These are phyloP conservation scores for Neogale vison DNA, from an alignment of 2,113 vertebrate genomes.

Conservation along the genomic window DNA sequence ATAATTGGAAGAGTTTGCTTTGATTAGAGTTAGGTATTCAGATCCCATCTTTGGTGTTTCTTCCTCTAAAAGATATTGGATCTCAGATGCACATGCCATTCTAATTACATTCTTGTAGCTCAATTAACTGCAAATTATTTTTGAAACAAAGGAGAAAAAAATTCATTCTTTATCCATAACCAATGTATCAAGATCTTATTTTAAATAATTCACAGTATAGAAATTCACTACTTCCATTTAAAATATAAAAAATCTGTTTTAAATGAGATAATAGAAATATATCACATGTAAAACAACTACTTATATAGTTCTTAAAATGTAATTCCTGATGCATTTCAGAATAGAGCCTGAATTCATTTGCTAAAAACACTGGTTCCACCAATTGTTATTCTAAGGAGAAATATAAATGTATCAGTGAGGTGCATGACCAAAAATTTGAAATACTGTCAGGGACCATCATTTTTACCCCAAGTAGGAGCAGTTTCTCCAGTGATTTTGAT, in stretches of 20 bases:
- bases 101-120: not conserved
- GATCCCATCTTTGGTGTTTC: not conserved
- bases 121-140: not conserved
- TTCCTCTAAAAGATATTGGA: not conserved
- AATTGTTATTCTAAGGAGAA: conserved; percentile 48
- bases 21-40: not conserved
- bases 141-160: not conserved
- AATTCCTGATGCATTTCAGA: not conserved
- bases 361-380: not conserved
- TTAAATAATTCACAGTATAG: not conserved
- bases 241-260: not conserved
- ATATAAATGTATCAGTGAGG: conserved; percentile 32
- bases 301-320: not conserved
- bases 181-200: not conserved
- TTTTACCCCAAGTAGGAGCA: conserved; percentile 43
- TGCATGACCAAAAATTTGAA: conserved; percentile 53
- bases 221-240: not conserved
- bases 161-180: not conserved
- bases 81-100: not conserved
- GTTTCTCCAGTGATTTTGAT: conserved; percentile 53
- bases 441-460: conserved; percentile 52
- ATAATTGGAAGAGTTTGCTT: not conserved
- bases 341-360: not conserved
- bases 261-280: not conserved
- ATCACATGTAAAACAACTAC: not conserved